Conservation (phyloP, 2,888 invertebrate genomes). For the Coelogynopora nodosa region DNA sequence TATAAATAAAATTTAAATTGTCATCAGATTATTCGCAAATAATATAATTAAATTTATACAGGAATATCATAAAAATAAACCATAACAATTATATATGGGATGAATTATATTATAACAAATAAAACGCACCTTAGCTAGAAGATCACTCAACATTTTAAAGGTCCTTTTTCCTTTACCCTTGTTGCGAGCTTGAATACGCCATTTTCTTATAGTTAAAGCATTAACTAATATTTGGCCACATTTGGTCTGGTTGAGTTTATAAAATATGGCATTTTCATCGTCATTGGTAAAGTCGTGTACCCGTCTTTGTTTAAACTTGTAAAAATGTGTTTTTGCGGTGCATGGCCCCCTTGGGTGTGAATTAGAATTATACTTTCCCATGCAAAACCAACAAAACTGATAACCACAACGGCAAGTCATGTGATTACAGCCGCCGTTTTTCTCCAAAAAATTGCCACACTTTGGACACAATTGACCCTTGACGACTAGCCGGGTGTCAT, state of each 20-base stretch:
- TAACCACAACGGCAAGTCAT: slow-evolving; percentile 10
- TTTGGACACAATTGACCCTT: not conserved
- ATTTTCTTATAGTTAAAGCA: not conserved
- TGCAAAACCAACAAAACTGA: not conserved
- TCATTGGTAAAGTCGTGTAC: not conserved
- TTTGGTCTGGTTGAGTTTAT: not conserved
- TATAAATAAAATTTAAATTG: not conserved
- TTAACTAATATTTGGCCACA: not conserved
- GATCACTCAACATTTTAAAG: not conserved
- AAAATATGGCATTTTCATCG: not conserved
- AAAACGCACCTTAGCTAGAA: not conserved
- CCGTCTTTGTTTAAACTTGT: not conserved
- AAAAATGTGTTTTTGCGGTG: not conserved
- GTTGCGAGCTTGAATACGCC: not conserved
- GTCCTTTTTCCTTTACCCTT: not conserved
- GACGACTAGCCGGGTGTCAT: not conserved
- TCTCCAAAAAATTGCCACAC: slow-evolving; percentile 8
- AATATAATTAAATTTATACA: not conserved
- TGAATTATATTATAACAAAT: too few species aligned
- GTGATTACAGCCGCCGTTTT: not conserved
- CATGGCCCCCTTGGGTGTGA: not conserved
- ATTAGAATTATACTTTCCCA: not conserved
- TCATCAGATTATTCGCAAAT: not conserved
- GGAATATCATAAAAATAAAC: too few species aligned
- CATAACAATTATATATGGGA: too few species aligned